These are phyloP conservation scores for Acropternis orthonyx DNA, from an alignment of 2,797 vertebrate species.

Conservation along the genomic window DNA sequence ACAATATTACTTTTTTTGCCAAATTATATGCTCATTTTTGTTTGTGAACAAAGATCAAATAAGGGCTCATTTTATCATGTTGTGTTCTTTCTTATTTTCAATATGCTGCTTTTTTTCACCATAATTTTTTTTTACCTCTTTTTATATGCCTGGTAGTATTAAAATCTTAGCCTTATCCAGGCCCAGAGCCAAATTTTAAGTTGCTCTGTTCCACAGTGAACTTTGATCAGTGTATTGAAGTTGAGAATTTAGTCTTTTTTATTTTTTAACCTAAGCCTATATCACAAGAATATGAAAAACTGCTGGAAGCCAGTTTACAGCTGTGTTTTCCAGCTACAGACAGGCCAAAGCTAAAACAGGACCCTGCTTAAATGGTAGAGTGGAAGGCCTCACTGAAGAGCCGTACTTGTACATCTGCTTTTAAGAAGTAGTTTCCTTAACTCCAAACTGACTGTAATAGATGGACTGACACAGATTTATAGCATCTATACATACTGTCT, in stretches of 20 bases:
- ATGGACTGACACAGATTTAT: background rate
- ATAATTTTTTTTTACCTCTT: background rate
- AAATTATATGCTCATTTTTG: background rate
- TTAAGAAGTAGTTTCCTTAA: background rate
- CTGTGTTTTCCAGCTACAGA: background rate
- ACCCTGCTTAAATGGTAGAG: background rate
- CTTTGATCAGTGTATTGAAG: background rate
- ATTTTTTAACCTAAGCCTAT: background rate
- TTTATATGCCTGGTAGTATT: background rate
- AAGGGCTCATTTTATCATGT: background rate
- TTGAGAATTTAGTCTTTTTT: background rate
- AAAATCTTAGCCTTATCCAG: background rate
- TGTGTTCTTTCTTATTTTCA: background rate
- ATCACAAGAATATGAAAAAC: background rate
- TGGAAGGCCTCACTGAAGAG: background rate
- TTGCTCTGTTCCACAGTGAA: background rate
- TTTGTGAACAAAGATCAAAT: background rate
- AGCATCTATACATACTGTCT: background rate
- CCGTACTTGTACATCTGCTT: background rate
- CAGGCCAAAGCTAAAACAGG: background rate
- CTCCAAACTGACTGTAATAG: background rate
- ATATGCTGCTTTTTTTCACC: background rate
- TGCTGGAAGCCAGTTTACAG: background rate
- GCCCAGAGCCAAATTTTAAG: background rate
- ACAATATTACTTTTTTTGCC: background rate